phyloP scores from a whole-genome alignment of 1,140 invertebrate genomes.

The Drosophila sp. region DNA sequence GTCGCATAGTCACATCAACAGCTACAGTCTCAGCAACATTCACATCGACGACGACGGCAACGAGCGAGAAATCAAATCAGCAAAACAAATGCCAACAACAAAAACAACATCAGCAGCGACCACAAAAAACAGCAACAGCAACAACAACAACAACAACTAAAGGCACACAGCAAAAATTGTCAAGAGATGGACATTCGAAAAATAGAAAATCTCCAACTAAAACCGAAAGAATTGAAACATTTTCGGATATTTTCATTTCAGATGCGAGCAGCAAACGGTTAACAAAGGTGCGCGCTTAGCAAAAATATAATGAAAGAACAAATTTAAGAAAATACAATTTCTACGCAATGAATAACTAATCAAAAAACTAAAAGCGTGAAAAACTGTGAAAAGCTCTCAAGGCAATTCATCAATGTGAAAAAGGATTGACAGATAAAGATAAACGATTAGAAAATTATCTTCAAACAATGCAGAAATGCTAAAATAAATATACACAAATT shows the following conservation, averaged over 20 bases:
- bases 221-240: slow-evolving; percentile 82
- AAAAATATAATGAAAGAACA: slow-evolving; percentile 16
- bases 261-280: slow-evolving; percentile 81
- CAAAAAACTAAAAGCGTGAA: slow-evolving; percentile 28
- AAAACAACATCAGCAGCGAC: slow-evolving; percentile 13
- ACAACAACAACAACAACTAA: slow-evolving; percentile 30
- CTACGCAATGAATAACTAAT: slow-evolving; percentile 41
- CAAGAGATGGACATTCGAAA: slow-evolving; percentile 83
- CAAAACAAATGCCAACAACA: slow-evolving; percentile 73
- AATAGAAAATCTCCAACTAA: slow-evolving; percentile 83
- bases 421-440: slow-evolving; percentile 20
- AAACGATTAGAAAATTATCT: slow-evolving; percentile 3
- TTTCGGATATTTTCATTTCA: slow-evolving; percentile 82
- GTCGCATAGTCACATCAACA: not conserved
- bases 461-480: not conserved
- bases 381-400: slow-evolving; percentile 22
- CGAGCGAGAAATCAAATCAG: slow-evolving; percentile 73
- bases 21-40: slow-evolving; percentile 10
- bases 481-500: slow-evolving; percentile 1
- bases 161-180: slow-evolving; percentile 72
- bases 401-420: slow-evolving; percentile 23
- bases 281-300: slow-evolving; percentile 77
- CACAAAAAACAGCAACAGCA: slow-evolving; percentile 30
- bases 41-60: slow-evolving; percentile 26
- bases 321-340: slow-evolving; percentile 26